Evolutionary conservation across 2,113 vertebrate genomes (phyloP).

Genomic region (Phalacrocorax carbo): DNA sequence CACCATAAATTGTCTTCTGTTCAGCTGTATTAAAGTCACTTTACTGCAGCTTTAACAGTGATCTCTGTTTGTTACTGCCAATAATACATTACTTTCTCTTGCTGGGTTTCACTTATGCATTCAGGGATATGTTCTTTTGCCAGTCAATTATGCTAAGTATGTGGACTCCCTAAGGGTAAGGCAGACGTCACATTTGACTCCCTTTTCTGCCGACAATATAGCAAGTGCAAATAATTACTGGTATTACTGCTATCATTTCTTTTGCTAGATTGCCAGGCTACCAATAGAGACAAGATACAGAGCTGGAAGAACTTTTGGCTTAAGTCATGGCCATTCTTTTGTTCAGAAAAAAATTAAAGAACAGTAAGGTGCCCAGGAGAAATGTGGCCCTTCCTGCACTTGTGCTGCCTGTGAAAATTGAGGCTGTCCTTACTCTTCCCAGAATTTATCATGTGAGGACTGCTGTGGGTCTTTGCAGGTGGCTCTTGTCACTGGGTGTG

Average conservation of each 20-base stretch:
- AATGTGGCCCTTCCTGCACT: background rate
- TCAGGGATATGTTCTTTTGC: background rate
- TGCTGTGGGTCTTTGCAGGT: background rate
- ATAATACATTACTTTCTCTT: background rate
- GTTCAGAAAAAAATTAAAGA: background rate
- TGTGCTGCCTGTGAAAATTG: background rate
- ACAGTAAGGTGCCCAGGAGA: background rate
- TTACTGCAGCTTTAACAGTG: background rate
- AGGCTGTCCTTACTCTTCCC: background rate
- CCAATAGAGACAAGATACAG: background rate
- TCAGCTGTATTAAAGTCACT: slow-evolving; percentile 3
- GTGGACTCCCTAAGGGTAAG: background rate
- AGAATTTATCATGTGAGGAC: background rate
- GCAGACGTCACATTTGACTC: background rate
- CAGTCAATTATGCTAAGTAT: background rate
- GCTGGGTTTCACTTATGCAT: background rate
- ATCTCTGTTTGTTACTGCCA: background rate
- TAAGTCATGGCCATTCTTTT: background rate
- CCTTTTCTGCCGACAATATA: background rate
- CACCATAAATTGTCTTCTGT: slow-evolving; percentile 42
- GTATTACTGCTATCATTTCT: background rate
- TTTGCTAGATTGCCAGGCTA: background rate
- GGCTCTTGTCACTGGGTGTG: background rate
- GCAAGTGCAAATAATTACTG: background rate
- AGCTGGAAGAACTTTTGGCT: background rate